These are phyloP conservation scores for Aphodius sticticus DNA, from an alignment of 2,888 invertebrate genomes.

Conservation along the genomic window DNA sequence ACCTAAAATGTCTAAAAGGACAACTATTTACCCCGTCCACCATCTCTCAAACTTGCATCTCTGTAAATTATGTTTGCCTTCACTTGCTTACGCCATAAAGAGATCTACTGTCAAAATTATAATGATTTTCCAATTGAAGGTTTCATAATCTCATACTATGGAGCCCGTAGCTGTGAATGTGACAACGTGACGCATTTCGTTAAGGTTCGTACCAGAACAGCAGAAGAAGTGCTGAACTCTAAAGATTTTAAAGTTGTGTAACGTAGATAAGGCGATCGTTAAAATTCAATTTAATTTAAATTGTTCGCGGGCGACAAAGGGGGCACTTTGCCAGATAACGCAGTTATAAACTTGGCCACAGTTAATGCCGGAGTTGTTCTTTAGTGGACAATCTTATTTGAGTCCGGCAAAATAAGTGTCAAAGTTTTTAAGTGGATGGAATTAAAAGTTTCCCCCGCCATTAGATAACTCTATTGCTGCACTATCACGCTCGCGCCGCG, in stretches of 20 bases:
- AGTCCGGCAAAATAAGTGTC: slow-evolving; percentile 28
- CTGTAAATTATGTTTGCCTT: too few relatives aligned
- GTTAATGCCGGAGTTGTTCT: slow-evolving; percentile 22
- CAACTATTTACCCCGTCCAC: too few relatives aligned
- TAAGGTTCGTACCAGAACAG: neutral
- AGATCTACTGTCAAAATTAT: too few relatives aligned
- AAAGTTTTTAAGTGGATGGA: slow-evolving; percentile 28
- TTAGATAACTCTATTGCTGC: neutral
- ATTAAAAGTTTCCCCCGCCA: slow-evolving; percentile 25
- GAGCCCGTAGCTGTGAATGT: too few relatives aligned
- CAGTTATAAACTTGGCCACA: slow-evolving; percentile 12
- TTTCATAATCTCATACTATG: too few relatives aligned
- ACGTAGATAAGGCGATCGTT: neutral
- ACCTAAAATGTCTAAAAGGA: too few relatives aligned
- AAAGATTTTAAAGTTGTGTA: neutral
- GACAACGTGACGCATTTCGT: too few relatives aligned
- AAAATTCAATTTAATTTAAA: slow-evolving; percentile 4
- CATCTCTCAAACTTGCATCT: too few relatives aligned
- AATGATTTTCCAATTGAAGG: too few relatives aligned
- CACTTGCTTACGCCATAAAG: too few relatives aligned
- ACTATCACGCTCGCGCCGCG: neutral
- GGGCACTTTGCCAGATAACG: slow-evolving; percentile 8
- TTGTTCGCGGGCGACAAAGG: neutral
- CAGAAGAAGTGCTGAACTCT: neutral
- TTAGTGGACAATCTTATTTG: slow-evolving; percentile 32